Evolutionary conservation across 2,797 vertebrate species (phyloP).

Genomic region (Scleropages formosus): DNA sequence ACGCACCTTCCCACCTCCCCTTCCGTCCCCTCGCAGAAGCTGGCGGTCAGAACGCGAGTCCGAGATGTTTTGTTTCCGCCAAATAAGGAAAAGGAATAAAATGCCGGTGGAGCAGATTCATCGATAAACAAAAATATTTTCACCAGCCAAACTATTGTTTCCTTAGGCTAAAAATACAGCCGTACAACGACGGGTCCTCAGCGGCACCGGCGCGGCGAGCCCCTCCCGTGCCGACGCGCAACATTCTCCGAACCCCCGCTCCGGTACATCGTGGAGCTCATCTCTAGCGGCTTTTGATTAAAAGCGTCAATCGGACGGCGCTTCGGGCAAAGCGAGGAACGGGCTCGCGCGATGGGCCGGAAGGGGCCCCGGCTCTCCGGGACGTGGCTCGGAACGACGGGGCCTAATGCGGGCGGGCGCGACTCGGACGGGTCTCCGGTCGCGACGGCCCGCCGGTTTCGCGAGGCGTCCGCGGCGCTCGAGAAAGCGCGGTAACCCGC

Average conservation of each 20-base stretch:
- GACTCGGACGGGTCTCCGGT: conserved; percentile 25
- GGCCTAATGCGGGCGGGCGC: too few species aligned
- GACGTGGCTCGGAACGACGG: too few species aligned
- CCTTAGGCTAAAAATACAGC: too few species aligned
- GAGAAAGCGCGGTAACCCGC: conserved; percentile 51
- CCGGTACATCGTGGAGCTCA: not conserved
- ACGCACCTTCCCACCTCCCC: too few species aligned
- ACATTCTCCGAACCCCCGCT: not conserved
- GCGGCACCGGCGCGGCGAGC: too few species aligned
- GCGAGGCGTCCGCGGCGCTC: conserved; percentile 52
- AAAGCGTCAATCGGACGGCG: conserved; percentile 10
- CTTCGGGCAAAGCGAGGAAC: not conserved
- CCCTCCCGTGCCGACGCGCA: not conserved
- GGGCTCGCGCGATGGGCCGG: not conserved
- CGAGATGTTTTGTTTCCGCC: too few species aligned
- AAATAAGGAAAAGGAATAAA: too few species aligned
- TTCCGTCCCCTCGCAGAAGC: too few species aligned
- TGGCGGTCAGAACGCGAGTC: too few species aligned
- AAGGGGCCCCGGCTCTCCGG: too few species aligned
- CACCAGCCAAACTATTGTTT: not conserved
- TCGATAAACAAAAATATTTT: not conserved
- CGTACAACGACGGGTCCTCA: too few species aligned
- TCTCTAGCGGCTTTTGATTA: conserved; percentile 8
- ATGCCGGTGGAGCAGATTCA: too few species aligned
- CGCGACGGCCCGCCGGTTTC: conserved; percentile 45